Base-by-base conservation (phyloP, 2,113 vertebrate species). In the Ciconia maguari region DNA sequence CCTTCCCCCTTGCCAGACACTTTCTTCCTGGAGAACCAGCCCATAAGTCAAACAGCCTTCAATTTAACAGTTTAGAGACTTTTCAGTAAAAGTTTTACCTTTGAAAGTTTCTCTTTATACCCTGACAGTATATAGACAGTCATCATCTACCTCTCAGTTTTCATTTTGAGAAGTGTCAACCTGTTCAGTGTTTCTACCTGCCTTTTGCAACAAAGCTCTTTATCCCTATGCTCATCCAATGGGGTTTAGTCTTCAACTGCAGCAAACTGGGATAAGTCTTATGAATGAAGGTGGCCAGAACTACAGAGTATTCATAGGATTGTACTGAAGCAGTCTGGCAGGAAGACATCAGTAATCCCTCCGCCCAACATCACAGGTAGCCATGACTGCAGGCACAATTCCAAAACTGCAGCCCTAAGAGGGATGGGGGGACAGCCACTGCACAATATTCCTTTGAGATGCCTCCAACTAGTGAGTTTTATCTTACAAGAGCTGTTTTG, bases 251-350 rank as follows among this genome's bases (percentile, higher is more conserved):
- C 51, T 74, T 69, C 29, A 71, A 30, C 24, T n/a, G 38, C 55
- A 62, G 32, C 42, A 81, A n/a, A 25, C 41, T 11, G 10, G 36
- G 15, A 66, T 0, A 0, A 52, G 34, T 3, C n/a, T 18, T 25
- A 51, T 0, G 5, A 78, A 38, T 1, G 2, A 54, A 36, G 10
- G 25, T 8, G 25, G 20, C 6, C 65, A 65, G 62, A 71, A 70
- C n/a, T 8, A 13, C 20, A 51, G 41, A 36, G 32, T 5, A 44
- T 13, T 41, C 38, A 4, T 0, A 75, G 27, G 19, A 44, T 2
- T 29, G 13, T 13, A 57, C 7, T 10, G 30, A 65, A 76, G 15
- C 41, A 19, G 34, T 6, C 52, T 7, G 32, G 21, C 12, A 71
- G 48, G 19, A 54, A 44, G 29, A 25, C 22, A 57, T 6, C 5